Evolutionary conservation across 2,888 invertebrate species (phyloP), one percentile per base, ranked within the genome.

Genomic region (Sinohyriopsis cumingii): DNA sequence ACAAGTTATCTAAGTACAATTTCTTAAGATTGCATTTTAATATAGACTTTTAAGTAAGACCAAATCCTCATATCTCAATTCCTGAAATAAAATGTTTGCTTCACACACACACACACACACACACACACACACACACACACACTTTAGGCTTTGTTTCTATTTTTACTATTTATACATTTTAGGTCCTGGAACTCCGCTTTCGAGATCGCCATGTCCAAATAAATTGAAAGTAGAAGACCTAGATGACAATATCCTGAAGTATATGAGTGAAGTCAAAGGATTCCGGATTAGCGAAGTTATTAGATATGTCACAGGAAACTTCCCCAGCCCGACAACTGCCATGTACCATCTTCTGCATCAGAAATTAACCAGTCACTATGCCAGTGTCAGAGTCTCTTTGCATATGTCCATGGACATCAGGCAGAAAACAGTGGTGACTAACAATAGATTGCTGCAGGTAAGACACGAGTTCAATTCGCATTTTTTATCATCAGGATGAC

Each of bases 181-280:
- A 87, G 87, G 81, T 25, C 71, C 73, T 3, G 80, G 78, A 63
- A 78, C 77, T 45, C 82, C 83, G 1, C 55, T 88, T 63, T 73
- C 81, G 24, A 76, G 83, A 20, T 80, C 80, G 7, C 84, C 86
- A 7, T 87, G 82, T 71, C 88, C 88, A 33, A 88, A 88, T 80
- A 82, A 79, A 57, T 71, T 88, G 55, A 77, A 73, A 59, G 76
- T 83, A n/a, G 84, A 84, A 12, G 82, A 86, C 28, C 75, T 89
- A 7, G 81, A 86, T 63, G 76, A 80, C 45, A 82, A 83, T 64
- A 82, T 89, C 24, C 66, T 88, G 59, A 84, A 86, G 62, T 86
- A 88, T 76, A 89, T 89, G 88, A 77, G 81, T 54, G 83, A 86
- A 55, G 77, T 81, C 66, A 81, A 87, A 68, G 87, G 86, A 25